Evolutionary conservation across 2,113 vertebrate species (phyloP).

Genomic region (Triplophysa siluroides): DNA sequence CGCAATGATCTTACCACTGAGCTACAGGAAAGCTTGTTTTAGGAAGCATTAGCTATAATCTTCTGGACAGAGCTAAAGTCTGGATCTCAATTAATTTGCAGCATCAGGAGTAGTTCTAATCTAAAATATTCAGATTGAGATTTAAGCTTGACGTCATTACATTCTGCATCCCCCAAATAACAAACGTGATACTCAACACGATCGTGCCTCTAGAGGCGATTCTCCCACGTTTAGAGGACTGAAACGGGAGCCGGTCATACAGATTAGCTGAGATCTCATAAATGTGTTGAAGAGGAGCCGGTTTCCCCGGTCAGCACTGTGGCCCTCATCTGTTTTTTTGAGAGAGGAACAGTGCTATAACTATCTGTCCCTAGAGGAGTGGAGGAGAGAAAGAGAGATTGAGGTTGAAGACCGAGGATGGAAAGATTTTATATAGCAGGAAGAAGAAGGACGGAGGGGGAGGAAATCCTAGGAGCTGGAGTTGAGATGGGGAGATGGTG

Average conservation of each 20-base stretch:
- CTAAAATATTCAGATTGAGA: neutral
- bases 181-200: constrained; percentile 14
- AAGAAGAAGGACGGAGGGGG: neutral
- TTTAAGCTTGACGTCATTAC: constrained; percentile 6
- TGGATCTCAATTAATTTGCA: neutral
- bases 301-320: neutral
- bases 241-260: constrained; percentile 26
- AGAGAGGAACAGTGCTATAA: neutral
- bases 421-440: neutral
- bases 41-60: neutral
- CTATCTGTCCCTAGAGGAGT: neutral
- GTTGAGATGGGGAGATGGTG: neutral
- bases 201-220: neutral
- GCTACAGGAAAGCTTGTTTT: too few relatives aligned
- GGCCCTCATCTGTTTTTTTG: constrained; percentile 39
- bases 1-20: too few relatives aligned
- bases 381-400: neutral
- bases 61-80: neutral
- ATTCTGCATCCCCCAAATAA: neutral
- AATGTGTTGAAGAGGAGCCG: constrained; percentile 15
- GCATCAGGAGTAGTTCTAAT: neutral
- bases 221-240: constrained; percentile 9
- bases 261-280: neutral
- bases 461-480: neutral
- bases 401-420: neutral